Evolutionary conservation across 2,797 vertebrate genomes (phyloP), one percentile per base, ranked within the genome.

Genomic region (Catharus ustulatus): DNA sequence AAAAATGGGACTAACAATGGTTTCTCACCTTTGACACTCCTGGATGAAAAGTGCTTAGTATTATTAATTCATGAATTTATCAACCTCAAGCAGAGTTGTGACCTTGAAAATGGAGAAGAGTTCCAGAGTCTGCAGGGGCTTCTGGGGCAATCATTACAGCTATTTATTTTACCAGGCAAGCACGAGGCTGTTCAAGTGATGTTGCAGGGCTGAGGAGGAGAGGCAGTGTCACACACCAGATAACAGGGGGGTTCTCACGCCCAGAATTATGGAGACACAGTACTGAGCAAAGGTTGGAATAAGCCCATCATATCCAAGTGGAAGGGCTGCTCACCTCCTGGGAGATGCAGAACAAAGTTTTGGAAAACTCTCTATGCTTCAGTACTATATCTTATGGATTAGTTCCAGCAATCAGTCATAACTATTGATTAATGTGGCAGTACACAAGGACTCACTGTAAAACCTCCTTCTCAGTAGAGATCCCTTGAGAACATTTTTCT

Each of bases 41-140:
- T 69, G 84, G 84, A 91, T 92, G 82, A 76, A 86, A 96, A 92
- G 62, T 82, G 85, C 42, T 94, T 84, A 46, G 38, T 59, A 38
- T 93, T 86, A 94, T 91, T 93, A 93, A 92, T 93, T 90, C 87
- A 90, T 87, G n/a, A 90, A 93, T 95, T 94, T 94, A 90, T 89
- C 91, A 95, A 51, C 55, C 82, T 91, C 84, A 93, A 88, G 59
- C 58, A 84, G 82, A 84, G 46, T 13, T 92, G 82, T 89, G 89
- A 95, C 94, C 91, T 90, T 95, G 91, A 95, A 95, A 95, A 86
- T 3, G 27, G 85, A 90, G 82, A 95, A 52, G 66, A 49, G 40
- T 79, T 93, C 73, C 91, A 89, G 59, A 48, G 49, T 43, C 57
- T 92, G 63, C 36, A 72, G 79, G 58, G 75, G 59, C 54, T 90